These are phyloP conservation scores for Habropoda laboriosa DNA, from an alignment of 1,140 invertebrate genomes.

Conservation along the genomic window DNA sequence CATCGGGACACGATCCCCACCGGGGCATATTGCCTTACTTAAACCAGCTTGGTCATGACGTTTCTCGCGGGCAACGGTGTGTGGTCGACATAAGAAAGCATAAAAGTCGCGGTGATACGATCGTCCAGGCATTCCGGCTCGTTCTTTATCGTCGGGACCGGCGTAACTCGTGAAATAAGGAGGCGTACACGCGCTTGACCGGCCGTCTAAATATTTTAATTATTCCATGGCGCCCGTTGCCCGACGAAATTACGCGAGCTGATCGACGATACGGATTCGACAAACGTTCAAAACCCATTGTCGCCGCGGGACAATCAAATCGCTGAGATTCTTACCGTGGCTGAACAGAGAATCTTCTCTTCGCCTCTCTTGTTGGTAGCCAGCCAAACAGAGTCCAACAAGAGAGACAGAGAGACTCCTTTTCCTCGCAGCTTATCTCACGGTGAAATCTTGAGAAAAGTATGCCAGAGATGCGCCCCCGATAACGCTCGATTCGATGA, in stretches of 20 bases:
- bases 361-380: background rate
- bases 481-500: constrained; percentile 26
- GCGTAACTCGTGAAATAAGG: constrained; percentile 14
- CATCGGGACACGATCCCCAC: constrained; percentile 11
- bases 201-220: constrained; percentile 68
- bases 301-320: constrained; percentile 56
- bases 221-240: constrained; percentile 38
- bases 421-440: background rate
- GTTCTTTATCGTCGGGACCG: constrained; percentile 59
- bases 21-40: constrained; percentile 51
- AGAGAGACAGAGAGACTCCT: background rate
- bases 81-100: constrained; percentile 70
- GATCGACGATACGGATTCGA: constrained; percentile 35
- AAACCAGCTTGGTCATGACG: constrained; percentile 40
- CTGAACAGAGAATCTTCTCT: no score
- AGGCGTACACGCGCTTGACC: constrained; percentile 9
- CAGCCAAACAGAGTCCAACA: background rate
- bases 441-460: constrained; percentile 20
- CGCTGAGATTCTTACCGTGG: constrained; percentile 51
- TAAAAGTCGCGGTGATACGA: constrained; percentile 71
- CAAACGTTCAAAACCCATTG: constrained; percentile 9
- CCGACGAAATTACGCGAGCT: constrained; percentile 43
- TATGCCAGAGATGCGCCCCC: constrained; percentile 39
- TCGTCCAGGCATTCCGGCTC: constrained; percentile 64
- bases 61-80: constrained; percentile 44